Base-by-base conservation (phyloP, 2,113 vertebrate genomes). In the Microcebus ravelobensis region DNA sequence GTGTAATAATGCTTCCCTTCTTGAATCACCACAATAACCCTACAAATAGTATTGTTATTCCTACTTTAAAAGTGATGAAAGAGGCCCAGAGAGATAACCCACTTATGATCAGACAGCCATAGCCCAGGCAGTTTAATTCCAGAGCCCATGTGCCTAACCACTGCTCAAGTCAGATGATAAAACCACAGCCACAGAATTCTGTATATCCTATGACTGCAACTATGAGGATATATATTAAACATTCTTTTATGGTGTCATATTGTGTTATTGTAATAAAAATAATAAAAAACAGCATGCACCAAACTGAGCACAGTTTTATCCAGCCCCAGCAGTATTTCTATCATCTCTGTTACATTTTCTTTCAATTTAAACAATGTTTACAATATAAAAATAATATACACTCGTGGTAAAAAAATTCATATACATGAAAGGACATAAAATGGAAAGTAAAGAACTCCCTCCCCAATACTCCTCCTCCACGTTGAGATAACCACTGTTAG, bases 211-310 rank as follows among this genome's bases (percentile, higher is more conserved):
- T 50, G 50, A 82, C 36, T 76, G 8, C 67, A 70, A 31, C 63
- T n/a, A 23, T 48, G 74, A 81, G n/a, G 18, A 42, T 77, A 39
- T 34, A 39, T 39, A 55, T 10, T n/a, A 68, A 76, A 36, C 52
- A 63, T 55, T 71, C 55, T 70, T 42, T 34, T 86, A 63, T 73
- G 67, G 70, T 93, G 50, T 89, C 88, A 67, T 17, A 39, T 61
- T 48, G 31, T 91, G 89, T 77, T 85, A 90, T 68, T 94, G 27
- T 81, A 91, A 96, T 97, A 96, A 95, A 97, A 95, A 95, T 82
- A 95, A 96, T 76, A 90, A 94, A 70, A 94, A 73, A n/a, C 50
- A 96, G n/a, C 39, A 36, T 12, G 7, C 39, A 17, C 36, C 73
- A 84, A 84, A 92, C 48, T 55, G n/a, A 79, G 21, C 42, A 84